These are phyloP conservation scores for Chloroceryle aenea DNA, from an alignment of 2,113 vertebrate genomes.

Conservation along the genomic window DNA sequence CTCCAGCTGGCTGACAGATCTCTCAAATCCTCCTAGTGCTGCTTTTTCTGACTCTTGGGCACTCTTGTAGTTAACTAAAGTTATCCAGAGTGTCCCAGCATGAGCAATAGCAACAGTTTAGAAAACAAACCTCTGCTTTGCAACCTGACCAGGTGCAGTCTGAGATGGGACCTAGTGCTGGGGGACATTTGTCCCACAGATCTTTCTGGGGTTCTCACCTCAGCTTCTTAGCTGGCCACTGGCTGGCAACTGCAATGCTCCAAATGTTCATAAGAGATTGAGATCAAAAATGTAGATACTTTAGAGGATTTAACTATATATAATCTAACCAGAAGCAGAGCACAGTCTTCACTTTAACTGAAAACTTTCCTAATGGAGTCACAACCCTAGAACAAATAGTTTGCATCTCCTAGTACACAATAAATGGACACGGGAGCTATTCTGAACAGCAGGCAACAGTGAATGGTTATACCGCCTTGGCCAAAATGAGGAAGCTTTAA, in stretches of 20 bases:
- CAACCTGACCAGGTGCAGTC: neutral
- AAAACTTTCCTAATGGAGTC: neutral
- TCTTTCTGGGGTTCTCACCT: neutral
- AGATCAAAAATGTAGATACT: neutral
- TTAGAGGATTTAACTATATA: neutral
- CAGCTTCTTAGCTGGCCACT: neutral
- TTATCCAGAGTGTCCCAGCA: neutral
- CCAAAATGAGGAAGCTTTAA: conserved; percentile 41
- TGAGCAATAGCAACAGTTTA: neutral
- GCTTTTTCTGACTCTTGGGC: neutral
- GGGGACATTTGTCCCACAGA: neutral
- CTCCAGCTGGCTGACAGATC: neutral
- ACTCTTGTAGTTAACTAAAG: accelerated
- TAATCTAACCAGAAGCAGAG: neutral
- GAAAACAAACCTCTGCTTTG: neutral
- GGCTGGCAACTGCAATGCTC: neutral
- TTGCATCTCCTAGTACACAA: neutral
- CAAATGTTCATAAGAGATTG: neutral
- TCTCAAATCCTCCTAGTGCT: neutral
- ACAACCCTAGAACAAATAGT: neutral
- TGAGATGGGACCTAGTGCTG: neutral
- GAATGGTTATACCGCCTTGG: conserved; percentile 42
- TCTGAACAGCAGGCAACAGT: conserved; percentile 37
- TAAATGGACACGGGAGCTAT: conserved; percentile 32
- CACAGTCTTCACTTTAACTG: neutral